Evolutionary conservation across 2,113 vertebrate species (phyloP).

Genomic region (Gallinago undulata): DNA sequence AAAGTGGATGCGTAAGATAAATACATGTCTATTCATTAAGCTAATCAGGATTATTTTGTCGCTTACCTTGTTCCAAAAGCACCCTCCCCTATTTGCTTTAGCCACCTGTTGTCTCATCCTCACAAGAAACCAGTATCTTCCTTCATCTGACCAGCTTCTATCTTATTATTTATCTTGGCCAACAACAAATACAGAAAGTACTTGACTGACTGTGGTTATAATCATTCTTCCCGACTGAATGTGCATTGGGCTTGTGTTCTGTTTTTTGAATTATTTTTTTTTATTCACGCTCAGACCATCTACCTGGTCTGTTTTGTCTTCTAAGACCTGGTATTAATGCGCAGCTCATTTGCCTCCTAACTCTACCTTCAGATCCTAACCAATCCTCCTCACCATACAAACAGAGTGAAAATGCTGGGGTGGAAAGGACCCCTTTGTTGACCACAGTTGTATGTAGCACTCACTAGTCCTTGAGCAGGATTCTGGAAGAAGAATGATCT

Average conservation of each 20-base stretch:
- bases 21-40: constrained; percentile 17
- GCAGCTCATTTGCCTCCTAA: not conserved
- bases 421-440: not conserved
- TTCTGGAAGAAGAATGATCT: not conserved
- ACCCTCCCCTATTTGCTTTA: not conserved
- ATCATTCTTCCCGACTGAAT: not conserved
- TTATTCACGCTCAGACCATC: not conserved
- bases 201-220: not conserved
- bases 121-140: not conserved
- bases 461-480: not conserved
- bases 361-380: not conserved
- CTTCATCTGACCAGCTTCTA: not conserved
- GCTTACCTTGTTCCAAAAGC: not conserved
- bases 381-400: not conserved
- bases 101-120: constrained; percentile 19
- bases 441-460: not conserved
- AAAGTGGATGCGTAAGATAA: not conserved
- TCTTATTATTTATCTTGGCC: not conserved
- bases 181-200: not conserved
- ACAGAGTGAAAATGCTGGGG: not conserved
- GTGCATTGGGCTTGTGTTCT: not conserved
- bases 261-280: not conserved
- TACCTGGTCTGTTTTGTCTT: not conserved
- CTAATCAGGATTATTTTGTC: constrained; percentile 23
- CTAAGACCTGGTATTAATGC: not conserved